phyloP scores from a whole-genome alignment of 2,797 vertebrate species.

The Setipinna tenuifilis region DNA sequence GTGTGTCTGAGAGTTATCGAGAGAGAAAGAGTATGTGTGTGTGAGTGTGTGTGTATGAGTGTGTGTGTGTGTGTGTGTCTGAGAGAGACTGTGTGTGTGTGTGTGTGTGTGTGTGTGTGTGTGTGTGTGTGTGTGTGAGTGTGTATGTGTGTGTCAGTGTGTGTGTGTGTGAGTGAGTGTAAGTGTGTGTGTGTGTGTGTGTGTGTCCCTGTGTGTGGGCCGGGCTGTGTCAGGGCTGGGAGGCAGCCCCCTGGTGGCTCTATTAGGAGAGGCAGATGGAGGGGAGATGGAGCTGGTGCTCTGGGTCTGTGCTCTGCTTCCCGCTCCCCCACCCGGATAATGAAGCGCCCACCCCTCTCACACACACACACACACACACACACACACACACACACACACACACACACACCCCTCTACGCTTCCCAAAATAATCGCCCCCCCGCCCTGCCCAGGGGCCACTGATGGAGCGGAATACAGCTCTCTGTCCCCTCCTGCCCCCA shows the following conservation, averaged over 20 bases:
- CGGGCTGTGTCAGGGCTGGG: conserved; percentile 53
- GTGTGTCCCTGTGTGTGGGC: conserved; percentile 57
- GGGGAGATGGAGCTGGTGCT: conserved; percentile 58
- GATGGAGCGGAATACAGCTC: conserved; percentile 46
- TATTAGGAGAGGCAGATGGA: conserved; percentile 59
- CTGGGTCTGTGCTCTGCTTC: conserved; percentile 57
- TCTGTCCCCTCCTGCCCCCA: conserved; percentile 49
- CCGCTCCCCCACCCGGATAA: conserved; percentile 72
- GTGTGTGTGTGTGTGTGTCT: conserved; percentile 42
- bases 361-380: too few relatives aligned
- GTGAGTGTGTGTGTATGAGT: too few relatives aligned
- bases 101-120: conserved; percentile 60
- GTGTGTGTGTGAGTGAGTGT: conserved; percentile 26
- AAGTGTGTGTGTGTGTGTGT: too few relatives aligned
- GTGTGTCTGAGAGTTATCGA: too few relatives aligned
- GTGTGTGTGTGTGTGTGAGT: conserved; percentile 49
- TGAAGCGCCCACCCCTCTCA: conserved; percentile 74
- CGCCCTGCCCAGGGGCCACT: conserved; percentile 66
- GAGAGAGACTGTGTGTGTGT: too few relatives aligned
- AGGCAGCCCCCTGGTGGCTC: conserved; percentile 60
- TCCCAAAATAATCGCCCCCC: conserved; percentile 69
- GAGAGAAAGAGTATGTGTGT: too few relatives aligned
- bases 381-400: too few relatives aligned
- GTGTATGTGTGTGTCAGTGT: conserved; percentile 21
- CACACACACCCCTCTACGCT: too few relatives aligned